Base-by-base conservation (phyloP, 1,140 invertebrate genomes). In the Drosophila quadrilineata region DNA sequence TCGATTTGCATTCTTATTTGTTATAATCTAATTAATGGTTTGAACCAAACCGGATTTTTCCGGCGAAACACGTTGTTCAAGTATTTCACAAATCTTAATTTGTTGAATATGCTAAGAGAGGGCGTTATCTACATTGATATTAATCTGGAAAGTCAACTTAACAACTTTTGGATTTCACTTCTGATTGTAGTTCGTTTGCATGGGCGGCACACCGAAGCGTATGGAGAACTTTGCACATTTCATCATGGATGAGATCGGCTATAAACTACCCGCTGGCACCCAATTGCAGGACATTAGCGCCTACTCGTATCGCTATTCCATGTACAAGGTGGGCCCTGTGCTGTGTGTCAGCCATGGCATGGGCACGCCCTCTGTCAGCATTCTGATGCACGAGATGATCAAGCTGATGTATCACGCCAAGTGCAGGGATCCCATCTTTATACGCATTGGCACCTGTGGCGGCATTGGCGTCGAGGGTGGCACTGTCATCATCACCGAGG, bases 131-230 rank as follows among this genome's bases (percentile, higher is more conserved):
- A 43, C 49, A 41, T 41, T 56, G 58, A 63, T 68, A 43, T 19
- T n/a, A 28, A 29, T 48, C 9, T 14, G 9, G 22, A 41, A 16
- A 46, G 16, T 16, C 14, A 2, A 19, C 6, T 26, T 26, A 21
- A 6, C 12, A 35, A 35, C n/a, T n/a, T 41, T 58, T n/a, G 1
- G 10, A 26, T 24, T 26, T 28, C 22, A 6, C 10, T 36, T 21
- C n/a, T n/a, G n/a, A n/a, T 52, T 49, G 17, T 90, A 98, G 97
- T 99, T 99, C 91, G 97, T 99, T 6, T 99, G 98, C 90, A 98
- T 99, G 95, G 98, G 98, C 40, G 98, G 98, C 6, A 98, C 97
- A 9, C 96, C 97, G 3, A 97, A 96, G 84, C 92, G 98, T 22
- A 98, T 99, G 96, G 94, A 97, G 89, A 93, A 95, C 73, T 99